phyloP scores from a whole-genome alignment of 2,888 invertebrate genomes.

The Dorcus hopei region DNA sequence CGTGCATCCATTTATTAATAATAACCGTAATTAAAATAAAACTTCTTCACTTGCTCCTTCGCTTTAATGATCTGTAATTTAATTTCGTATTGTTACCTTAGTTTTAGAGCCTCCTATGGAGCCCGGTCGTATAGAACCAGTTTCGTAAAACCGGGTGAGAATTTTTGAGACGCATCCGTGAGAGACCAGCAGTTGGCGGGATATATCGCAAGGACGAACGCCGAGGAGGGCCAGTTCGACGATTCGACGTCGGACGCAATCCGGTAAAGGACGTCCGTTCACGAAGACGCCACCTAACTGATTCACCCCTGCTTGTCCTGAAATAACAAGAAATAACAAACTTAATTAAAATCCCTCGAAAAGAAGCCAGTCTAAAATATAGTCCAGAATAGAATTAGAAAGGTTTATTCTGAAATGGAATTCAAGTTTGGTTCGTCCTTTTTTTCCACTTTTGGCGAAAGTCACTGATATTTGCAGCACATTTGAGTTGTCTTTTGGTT shows the following conservation, averaged over 20 bases:
- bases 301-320: constrained; percentile 96
- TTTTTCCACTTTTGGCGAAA: not conserved
- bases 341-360: not conserved
- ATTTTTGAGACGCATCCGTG: constrained; percentile 98
- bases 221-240: constrained; percentile 93
- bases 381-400: too few relatives aligned
- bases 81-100: constrained; percentile 61
- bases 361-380: too few relatives aligned
- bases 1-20: not conserved
- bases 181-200: constrained; percentile 89
- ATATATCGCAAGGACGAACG: constrained; percentile 95
- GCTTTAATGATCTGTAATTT: too few relatives aligned
- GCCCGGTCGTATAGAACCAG: constrained; percentile 92
- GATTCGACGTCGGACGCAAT: constrained; percentile 88
- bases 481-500: too few relatives aligned
- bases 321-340: constrained; percentile 17
- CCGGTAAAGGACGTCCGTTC: constrained; percentile 94
- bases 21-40: too few relatives aligned
- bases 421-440: not conserved
- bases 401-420: too few relatives aligned
- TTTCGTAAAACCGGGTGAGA: constrained; percentile 93
- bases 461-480: not conserved
- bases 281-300: constrained; percentile 97
- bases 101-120: constrained; percentile 94
- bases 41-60: too few relatives aligned